Evolutionary conservation across 2,113 vertebrate genomes (phyloP).

Genomic region (Nycticorax nycticorax): DNA sequence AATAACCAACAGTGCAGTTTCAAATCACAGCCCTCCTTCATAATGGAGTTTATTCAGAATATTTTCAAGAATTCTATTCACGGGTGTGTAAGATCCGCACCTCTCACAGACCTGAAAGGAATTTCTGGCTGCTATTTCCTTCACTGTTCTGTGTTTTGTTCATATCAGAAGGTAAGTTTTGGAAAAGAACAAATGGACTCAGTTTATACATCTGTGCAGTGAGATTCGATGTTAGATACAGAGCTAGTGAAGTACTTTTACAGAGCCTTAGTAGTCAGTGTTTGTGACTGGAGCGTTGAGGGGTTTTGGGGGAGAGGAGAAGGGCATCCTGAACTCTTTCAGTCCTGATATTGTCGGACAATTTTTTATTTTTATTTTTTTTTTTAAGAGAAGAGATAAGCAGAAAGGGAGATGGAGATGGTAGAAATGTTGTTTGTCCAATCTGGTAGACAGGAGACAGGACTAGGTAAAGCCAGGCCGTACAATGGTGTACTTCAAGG

Average conservation of each 20-base stretch:
- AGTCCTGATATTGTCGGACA: neutral
- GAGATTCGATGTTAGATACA: neutral
- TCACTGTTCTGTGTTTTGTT: neutral
- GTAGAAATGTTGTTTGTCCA: neutral
- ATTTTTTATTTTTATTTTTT: neutral
- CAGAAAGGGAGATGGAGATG: neutral
- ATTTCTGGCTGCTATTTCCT: neutral
- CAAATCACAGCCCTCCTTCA: neutral
- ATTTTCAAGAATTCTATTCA: neutral
- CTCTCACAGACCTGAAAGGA: neutral
- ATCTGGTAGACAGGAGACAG: rapidly evolving
- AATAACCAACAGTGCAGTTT: neutral
- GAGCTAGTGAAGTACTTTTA: neutral
- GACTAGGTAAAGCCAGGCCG: neutral
- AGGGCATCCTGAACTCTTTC: neutral
- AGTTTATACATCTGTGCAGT: neutral
- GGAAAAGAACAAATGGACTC: neutral
- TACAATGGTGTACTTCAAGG: neutral
- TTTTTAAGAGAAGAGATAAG: neutral
- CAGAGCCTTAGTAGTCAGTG: neutral
- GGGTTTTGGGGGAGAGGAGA: neutral
- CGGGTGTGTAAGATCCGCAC: neutral
- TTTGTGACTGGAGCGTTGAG: neutral
- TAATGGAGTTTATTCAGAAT: neutral
- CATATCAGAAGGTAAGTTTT: neutral